Evolutionary conservation across 2,888 invertebrate species (phyloP).

Genomic region (Eurois occulta): DNA sequence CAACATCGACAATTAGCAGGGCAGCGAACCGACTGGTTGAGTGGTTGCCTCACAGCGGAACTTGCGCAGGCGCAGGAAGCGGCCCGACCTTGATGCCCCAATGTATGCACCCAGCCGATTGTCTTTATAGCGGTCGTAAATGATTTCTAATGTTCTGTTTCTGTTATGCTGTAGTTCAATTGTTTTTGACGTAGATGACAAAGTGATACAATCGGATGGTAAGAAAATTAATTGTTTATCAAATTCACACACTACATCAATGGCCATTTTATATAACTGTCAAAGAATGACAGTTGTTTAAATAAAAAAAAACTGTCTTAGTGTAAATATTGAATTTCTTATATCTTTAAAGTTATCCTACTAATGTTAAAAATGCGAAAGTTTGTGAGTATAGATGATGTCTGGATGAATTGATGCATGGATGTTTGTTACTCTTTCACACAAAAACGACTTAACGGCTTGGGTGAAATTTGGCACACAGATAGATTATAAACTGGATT

Average conservation of each 20-base stretch:
- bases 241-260: background rate
- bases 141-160: constrained; percentile 71
- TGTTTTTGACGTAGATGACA: background rate
- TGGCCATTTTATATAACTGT: background rate
- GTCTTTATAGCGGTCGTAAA: constrained; percentile 72
- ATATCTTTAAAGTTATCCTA: background rate
- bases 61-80: constrained; percentile 83
- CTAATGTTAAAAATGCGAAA: too few species aligned
- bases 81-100: constrained; percentile 83
- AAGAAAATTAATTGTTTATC: background rate
- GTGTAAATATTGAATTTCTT: background rate
- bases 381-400: too few species aligned
- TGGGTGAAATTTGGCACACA: too few species aligned
- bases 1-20: constrained; percentile 77
- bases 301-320: background rate
- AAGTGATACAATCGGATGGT: background rate
- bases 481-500: too few species aligned
- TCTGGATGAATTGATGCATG: too few species aligned
- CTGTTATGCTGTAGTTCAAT: background rate
- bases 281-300: background rate
- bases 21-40: constrained; percentile 81
- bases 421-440: too few species aligned
- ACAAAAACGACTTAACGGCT: too few species aligned
- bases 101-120: constrained; percentile 70
- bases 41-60: constrained; percentile 86